A percentile compares a stretch with the other conserved stretches of the same genome.
phyloP scores from a whole-genome alignment of 2,113 vertebrate genomes.

The Crotalus helleri region DNA sequence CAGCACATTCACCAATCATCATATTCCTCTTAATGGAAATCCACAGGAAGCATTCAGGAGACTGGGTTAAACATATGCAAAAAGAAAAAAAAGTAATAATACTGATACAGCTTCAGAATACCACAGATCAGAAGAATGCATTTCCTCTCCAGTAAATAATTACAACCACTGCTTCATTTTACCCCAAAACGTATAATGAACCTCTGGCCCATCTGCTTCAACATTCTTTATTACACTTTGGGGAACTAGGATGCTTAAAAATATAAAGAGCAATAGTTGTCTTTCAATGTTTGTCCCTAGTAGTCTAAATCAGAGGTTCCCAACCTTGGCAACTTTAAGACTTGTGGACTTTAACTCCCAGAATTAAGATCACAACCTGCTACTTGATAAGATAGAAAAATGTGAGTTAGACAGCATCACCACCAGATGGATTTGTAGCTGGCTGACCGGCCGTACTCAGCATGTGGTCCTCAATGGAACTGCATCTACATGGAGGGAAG shows the following conservation, averaged over 20 bases:
- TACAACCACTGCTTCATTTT: not conserved
- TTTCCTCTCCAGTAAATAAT: not conserved
- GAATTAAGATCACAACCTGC: too few relatives aligned
- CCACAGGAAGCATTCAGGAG: not conserved
- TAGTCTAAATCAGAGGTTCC: not conserved
- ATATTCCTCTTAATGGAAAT: not conserved
- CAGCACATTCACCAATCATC: not conserved
- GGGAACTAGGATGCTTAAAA: not conserved
- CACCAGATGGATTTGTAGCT: too few relatives aligned
- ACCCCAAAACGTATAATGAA: not conserved
- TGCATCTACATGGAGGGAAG: too few relatives aligned
- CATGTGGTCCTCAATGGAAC: too few relatives aligned
- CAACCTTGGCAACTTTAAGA: too few relatives aligned
- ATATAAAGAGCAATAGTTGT: not conserved
- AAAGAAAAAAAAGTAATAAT: not conserved
- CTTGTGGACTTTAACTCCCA: too few relatives aligned
- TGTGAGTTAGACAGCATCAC: too few relatives aligned
- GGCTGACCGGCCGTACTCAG: too few relatives aligned
- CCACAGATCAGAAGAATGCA: not conserved
- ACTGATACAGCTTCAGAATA: not conserved
- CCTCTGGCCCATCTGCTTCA: not conserved
- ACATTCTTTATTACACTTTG: not conserved
- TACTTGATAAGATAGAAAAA: too few relatives aligned
- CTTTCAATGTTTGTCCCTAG: not conserved
- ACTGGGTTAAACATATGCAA: accelerated